Evolutionary conservation across 1,140 invertebrate genomes (phyloP).

Genomic region (Apis florea): DNA sequence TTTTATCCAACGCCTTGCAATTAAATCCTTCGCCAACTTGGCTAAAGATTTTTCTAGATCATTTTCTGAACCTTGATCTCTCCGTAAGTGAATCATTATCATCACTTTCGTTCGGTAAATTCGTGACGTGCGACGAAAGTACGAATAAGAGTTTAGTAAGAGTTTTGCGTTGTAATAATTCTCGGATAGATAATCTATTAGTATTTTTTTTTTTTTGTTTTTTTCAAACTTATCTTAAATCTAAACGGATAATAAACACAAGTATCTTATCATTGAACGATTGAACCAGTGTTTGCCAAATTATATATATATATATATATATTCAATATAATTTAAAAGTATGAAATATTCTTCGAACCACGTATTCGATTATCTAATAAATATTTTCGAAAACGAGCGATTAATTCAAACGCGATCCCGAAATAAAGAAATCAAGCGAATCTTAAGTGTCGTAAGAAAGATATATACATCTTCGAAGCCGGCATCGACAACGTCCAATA

Average conservation of each 20-base stretch:
- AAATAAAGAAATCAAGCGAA: neutral
- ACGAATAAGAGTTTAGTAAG: neutral
- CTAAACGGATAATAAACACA: neutral
- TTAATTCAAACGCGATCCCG: no score
- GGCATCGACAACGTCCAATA: conserved; percentile 20
- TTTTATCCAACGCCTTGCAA: neutral
- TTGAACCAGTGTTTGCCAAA: neutral
- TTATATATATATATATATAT: neutral
- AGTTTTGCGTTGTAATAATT: neutral
- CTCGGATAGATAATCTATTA: neutral
- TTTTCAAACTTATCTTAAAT: neutral
- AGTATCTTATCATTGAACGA: neutral
- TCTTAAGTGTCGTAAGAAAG: conserved; percentile 3
- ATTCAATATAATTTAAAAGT: no score
- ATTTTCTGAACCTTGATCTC: no score
- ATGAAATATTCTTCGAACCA: no score
- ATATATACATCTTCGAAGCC: neutral
- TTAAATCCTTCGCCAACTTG: neutral
- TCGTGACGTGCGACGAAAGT: neutral
- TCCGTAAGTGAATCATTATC: no score
- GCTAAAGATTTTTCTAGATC: no score
- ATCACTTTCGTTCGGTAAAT: no score
- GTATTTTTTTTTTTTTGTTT: neutral
- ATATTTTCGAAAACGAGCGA: no score
- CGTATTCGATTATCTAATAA: no score